These are phyloP conservation scores for Camponotus fellah DNA, from an alignment of 2,888 invertebrate genomes.

Conservation along the genomic window DNA sequence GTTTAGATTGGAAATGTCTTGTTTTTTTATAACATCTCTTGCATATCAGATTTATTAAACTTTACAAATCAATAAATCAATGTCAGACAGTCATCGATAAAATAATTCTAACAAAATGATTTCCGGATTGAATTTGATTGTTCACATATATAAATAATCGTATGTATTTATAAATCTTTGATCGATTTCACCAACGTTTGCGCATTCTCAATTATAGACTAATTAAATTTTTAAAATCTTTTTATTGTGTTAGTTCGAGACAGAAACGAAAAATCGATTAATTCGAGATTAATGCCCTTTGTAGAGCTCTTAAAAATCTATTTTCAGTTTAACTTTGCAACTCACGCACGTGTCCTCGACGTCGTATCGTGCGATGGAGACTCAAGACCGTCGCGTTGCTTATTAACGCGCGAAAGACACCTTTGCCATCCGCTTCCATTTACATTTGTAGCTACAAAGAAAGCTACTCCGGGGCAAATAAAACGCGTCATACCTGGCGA, in stretches of 20 bases:
- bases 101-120: background rate
- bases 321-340: background rate
- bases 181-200: background rate
- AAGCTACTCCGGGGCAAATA: constrained; percentile 62
- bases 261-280: background rate
- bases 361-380: background rate
- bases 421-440: constrained; percentile 42
- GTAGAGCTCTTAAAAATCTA: constrained; percentile 4
- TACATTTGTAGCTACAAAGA: constrained; percentile 65
- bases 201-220: background rate
- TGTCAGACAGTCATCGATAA: background rate
- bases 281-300: background rate
- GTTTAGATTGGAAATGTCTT: background rate
- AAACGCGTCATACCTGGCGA: constrained; percentile 59
- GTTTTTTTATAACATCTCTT: background rate
- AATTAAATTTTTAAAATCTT: background rate
- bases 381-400: constrained; percentile 25
- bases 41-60: background rate
- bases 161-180: background rate
- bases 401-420: constrained; percentile 48
- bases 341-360: background rate
- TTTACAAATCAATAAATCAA: background rate
- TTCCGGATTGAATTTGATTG: background rate
- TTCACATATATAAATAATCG: background rate
- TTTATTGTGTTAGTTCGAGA: background rate